phyloP scores from a whole-genome alignment of 2,797 vertebrate species.

The Gobio occitaniae region DNA sequence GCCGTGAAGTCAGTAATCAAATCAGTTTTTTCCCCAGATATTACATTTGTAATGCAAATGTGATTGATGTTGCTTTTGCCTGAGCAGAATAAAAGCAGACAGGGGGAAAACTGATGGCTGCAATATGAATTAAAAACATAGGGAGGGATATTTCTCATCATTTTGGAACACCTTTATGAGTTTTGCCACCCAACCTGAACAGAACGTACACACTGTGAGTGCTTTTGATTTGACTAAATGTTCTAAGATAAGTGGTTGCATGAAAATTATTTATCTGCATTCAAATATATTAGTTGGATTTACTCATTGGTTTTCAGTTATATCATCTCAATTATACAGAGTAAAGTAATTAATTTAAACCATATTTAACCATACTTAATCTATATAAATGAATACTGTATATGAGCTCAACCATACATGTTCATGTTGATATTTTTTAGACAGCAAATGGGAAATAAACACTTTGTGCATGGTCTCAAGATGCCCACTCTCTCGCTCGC shows the following conservation, averaged over 20 bases:
- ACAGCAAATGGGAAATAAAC: not conserved
- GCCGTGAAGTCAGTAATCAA: slow-evolving; percentile 40
- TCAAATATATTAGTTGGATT: not conserved
- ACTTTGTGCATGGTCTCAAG: not conserved
- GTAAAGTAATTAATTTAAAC: not conserved
- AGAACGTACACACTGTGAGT: not conserved
- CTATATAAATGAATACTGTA: not conserved
- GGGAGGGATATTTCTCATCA: not conserved
- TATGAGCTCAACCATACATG: not conserved
- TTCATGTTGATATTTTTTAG: not conserved
- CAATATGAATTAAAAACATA: slow-evolving; percentile 18
- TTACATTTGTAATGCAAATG: slow-evolving; percentile 55
- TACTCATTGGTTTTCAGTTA: not conserved
- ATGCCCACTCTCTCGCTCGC: not conserved
- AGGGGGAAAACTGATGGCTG: not conserved
- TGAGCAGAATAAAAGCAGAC: slow-evolving; percentile 47
- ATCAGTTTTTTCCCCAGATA: slow-evolving; percentile 46
- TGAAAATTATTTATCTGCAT: not conserved
- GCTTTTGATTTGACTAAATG: not conserved
- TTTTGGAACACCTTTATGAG: not conserved
- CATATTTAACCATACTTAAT: not conserved
- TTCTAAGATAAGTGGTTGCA: not conserved
- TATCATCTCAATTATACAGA: not conserved
- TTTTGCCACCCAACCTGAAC: not conserved
- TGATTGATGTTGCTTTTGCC: slow-evolving; percentile 42